These are phyloP conservation scores for Chiroxiphia lanceolata DNA, from an alignment of 2,797 vertebrate species.

Conservation along the genomic window DNA sequence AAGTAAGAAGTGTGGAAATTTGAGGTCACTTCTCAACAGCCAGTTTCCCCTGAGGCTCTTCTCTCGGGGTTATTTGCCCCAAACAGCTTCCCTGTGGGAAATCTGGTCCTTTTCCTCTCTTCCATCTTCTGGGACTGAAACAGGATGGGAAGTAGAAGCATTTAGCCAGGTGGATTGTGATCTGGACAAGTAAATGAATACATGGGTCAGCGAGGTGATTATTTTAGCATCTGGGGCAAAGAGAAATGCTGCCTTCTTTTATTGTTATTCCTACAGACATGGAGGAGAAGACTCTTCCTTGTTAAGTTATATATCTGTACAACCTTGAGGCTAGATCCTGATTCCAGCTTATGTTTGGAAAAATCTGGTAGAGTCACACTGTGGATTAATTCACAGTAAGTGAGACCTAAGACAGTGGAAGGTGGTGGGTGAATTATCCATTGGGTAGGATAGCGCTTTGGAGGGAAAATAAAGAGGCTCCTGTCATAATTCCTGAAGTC, in stretches of 20 bases:
- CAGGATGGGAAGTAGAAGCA: neutral
- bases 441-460: neutral
- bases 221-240: neutral
- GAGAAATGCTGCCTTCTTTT: neutral
- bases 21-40: neutral
- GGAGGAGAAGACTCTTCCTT: neutral
- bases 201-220: neutral
- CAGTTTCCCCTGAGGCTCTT: neutral
- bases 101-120: neutral
- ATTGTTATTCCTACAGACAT: neutral
- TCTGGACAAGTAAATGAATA: neutral
- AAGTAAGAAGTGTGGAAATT: neutral
- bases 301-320: neutral
- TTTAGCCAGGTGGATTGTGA: neutral
- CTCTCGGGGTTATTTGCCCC: neutral
- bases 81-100: neutral
- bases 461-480: neutral
- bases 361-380: neutral
- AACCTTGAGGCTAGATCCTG: neutral
- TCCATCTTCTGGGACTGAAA: neutral
- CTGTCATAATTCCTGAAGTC: neutral
- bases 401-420: neutral
- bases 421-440: neutral
- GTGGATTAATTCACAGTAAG: neutral
- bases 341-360: neutral